These are phyloP conservation scores for Phacellophora camtschatica DNA, from an alignment of 30 jellyfish, hydroid and myxozoan genomes.

Conservation along the genomic window DNA sequence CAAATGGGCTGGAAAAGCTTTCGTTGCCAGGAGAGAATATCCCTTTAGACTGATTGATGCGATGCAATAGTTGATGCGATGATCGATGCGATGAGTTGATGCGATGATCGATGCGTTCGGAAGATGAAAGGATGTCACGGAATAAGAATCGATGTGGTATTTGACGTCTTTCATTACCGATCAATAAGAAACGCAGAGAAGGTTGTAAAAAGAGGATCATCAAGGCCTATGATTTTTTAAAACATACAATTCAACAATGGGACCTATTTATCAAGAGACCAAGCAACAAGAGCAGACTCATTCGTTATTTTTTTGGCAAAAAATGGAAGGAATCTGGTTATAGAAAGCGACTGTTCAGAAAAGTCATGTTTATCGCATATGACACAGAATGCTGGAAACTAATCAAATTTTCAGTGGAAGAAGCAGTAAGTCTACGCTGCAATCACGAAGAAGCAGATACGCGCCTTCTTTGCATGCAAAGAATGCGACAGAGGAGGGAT, in stretches of 20 bases:
- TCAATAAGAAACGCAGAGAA: neutral
- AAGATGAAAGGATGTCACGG: neutral
- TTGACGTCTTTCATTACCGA: constrained; percentile 16
- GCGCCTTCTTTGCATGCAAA: constrained; percentile 44
- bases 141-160: constrained; percentile 25
- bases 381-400: constrained; percentile 31
- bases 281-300: constrained; percentile 23
- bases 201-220: neutral
- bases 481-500: constrained; percentile 35
- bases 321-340: constrained; percentile 10
- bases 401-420: neutral
- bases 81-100: too few species aligned
- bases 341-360: constrained; percentile 15
- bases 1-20: constrained; percentile 2
- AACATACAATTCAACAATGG: constrained; percentile 33
- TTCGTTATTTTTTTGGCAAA: constrained; percentile 10
- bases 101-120: too few species aligned
- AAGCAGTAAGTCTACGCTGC: constrained; percentile 17
- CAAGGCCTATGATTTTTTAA: neutral
- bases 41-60: constrained; percentile 3
- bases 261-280: constrained; percentile 19
- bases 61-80: too few species aligned
- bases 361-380: constrained; percentile 6
- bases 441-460: constrained; percentile 40
- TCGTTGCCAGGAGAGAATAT: constrained; percentile 8